Evolutionary conservation across 2,797 vertebrate species (phyloP).

Genomic region (Gadopsis marmoratus): DNA sequence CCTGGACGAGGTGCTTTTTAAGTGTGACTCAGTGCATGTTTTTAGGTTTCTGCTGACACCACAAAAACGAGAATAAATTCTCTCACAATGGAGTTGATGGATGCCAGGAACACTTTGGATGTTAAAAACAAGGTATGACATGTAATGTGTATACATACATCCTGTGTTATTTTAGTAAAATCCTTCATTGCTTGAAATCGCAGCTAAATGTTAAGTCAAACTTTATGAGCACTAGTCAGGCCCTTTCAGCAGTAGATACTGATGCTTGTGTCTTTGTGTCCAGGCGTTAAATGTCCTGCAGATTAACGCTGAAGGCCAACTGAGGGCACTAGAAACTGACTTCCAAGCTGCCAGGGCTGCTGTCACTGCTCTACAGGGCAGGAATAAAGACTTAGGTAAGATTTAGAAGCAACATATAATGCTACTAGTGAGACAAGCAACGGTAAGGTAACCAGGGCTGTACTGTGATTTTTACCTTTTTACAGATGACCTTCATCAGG

Average conservation of each 20-base stretch:
- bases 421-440: background rate
- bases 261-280: constrained; percentile 1
- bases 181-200: background rate
- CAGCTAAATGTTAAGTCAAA: background rate
- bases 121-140: constrained; percentile 88
- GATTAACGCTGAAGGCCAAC: constrained; percentile 80
- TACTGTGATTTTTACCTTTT: constrained; percentile 17
- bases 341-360: constrained; percentile 76
- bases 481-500: constrained; percentile 82
- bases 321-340: constrained; percentile 81
- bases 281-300: constrained; percentile 86
- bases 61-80: constrained; percentile 92
- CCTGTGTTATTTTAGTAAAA: background rate
- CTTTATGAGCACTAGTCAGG: background rate
- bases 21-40: background rate
- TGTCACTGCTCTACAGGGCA: constrained; percentile 76
- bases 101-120: constrained; percentile 90
- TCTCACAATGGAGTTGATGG: constrained; percentile 92
- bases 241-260: background rate
- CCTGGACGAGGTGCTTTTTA: background rate
- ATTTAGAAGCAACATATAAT: background rate
- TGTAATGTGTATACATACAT: too few relatives aligned
- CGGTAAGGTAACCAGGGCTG: background rate
- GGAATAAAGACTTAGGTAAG: constrained; percentile 85
- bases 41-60: constrained; percentile 91